Percentiles rank a stretch among this genome's conserved stretches.
phyloP scores from a whole-genome alignment of 2,797 vertebrate genomes.

The Pogoniulus pusillus region DNA sequence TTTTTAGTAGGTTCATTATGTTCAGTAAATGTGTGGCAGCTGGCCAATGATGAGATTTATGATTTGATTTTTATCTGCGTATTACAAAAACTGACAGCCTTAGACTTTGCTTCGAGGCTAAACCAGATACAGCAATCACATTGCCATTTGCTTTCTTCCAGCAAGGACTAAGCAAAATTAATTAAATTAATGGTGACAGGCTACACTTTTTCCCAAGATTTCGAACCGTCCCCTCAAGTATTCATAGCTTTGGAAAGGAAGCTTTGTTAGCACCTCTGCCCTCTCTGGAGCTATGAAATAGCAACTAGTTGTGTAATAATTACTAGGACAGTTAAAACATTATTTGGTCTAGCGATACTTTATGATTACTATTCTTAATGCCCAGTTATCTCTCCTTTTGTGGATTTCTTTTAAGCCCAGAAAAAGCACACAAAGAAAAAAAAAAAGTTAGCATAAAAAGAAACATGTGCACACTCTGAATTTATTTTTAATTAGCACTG shows the following conservation, averaged over 20 bases:
- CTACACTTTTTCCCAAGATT: neutral
- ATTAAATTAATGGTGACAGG: neutral
- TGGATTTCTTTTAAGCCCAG: slow-evolving; percentile 19
- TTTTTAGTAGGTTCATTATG: neutral
- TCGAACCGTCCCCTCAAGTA: neutral
- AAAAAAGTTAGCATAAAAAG: slow-evolving; percentile 29
- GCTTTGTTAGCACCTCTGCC: neutral
- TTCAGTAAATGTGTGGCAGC: slow-evolving; percentile 32
- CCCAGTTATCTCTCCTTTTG: slow-evolving; percentile 36
- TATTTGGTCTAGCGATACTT: slow-evolving; percentile 10
- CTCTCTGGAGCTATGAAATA: neutral
- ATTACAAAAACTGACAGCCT: slow-evolving; percentile 13
- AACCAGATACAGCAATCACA: neutral
- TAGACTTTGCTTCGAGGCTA: slow-evolving; percentile 29
- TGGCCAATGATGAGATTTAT: slow-evolving; percentile 31
- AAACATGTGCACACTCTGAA: slow-evolving; percentile 34
- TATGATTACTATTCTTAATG: slow-evolving; percentile 30
- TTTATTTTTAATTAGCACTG: slow-evolving; percentile 70
- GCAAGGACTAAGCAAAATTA: neutral
- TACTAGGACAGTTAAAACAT: slow-evolving; percentile 33
- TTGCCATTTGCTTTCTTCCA: slow-evolving; percentile 2
- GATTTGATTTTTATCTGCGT: slow-evolving; percentile 22
- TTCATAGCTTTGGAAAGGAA: neutral
- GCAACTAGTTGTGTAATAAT: slow-evolving; percentile 4
- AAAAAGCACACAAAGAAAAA: slow-evolving; percentile 19